Evolutionary conservation across 2,113 vertebrate genomes (phyloP), one percentile per base, ranked within the genome.

Genomic region (Rousettus leschenaultii): DNA sequence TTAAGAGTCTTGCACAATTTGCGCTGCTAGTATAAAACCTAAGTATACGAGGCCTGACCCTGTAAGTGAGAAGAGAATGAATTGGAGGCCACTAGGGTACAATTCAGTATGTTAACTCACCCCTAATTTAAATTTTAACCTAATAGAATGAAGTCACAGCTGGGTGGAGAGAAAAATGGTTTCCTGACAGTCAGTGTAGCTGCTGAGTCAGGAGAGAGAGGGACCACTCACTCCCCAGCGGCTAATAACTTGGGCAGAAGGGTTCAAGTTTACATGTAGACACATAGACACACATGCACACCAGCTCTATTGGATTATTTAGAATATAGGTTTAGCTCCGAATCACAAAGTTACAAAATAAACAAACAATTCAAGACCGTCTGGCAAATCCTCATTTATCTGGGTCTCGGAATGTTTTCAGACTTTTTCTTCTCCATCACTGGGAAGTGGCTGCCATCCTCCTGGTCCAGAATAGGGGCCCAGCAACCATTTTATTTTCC

Each of bases 121-220:
- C 79, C 45, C 63, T 89, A 68, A 96, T 96, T 96, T 96, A 89
- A 93, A 95, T 95, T 86, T 89, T 83, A 94, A 92, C 40, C 61
- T 94, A 83, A 95, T 94, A 70, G 89, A 96, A 89, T 95, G 91
- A 96, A 96, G 95, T 94, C 97, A 96, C 91, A 97, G 96, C 78
- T 97, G 93, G 93, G 18, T 96, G 94, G 94, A 96, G 77, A 93
- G 59, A 74, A 93, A 71, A 79, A 70, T 79, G 38, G 55, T 74
- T 95, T 94, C 66, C 68, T 55, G 88, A 68, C 48, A 68, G 91
- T 55, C 66, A 55, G 2, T 21, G 30, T 35, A 70, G 68, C 30
- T 82, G 30, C 89, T 8, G 5, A 83, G 40, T 61, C 68, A 82
- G 80, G 79, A 59, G 15, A 73, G 33, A 55, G 13, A 59, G 40